Evolutionary conservation across 1,140 invertebrate genomes (phyloP), one percentile per base, ranked within the genome.

Genomic region (Drosophila bipectinata): DNA sequence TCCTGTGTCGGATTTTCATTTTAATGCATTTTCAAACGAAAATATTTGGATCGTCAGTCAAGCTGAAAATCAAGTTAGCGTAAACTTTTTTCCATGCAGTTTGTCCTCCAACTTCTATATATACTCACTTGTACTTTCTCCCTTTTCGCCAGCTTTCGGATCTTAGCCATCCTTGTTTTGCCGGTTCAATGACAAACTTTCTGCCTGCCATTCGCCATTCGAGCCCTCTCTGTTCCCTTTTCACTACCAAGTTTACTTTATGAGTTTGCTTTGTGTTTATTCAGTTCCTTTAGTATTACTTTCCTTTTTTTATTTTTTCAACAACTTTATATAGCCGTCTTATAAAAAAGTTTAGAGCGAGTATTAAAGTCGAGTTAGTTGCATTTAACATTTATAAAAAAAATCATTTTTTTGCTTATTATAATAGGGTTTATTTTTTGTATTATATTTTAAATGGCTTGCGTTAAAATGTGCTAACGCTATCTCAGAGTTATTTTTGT

Each of bases 21-120:
- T 75, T 81, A 75, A 82, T 87, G 82, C 66, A 82, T 62, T 81
- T 75, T 87, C 61, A 72, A 82, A 45, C 47, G 59, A 58, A 82
- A 82, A 76, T 82, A 87, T 85, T 85, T 74, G 71, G 83, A 69
- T 63, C 69, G 56, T 54, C 77, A 87, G 74, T 82, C 69, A 79
- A 76, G 83, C 83, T 82, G 79, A 82, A 87, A 87, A 87, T 87
- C 83, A 82, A 87, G 66, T 87, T 85, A 76, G 82, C 69, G 56
- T 24, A 55, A 78, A 87, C 37, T 52, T 64, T 62, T 53, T 71
- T 39, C 32, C 53, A 44, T 54, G 49, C 66, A 72, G 59, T 68
- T 56, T 76, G 61, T 47, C 10, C 14, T 15, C 41, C 41, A 73
- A 66, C 66, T 71, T 82, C 60, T 58, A 72, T 67, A 28, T 28